A percentile compares a stretch with the other conserved stretches of the same genome.
These are phyloP conservation scores for Drosophila watanabei DNA, from an alignment of 1,140 invertebrate genomes.

Conservation along the genomic window DNA sequence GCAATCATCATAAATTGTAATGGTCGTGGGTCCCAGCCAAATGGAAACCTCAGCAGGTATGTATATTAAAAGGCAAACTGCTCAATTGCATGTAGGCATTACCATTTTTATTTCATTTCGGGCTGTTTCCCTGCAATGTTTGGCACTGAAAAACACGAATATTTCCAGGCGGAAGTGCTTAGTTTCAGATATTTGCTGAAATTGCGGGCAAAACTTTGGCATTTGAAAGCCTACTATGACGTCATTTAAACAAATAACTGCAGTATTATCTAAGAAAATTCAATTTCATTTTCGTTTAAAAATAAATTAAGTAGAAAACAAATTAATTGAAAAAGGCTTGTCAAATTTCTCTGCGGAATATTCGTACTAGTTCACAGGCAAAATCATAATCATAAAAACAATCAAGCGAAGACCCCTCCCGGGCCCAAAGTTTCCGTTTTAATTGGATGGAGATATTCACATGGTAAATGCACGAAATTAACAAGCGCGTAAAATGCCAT, in stretches of 20 bases:
- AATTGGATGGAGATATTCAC: conserved; percentile 47
- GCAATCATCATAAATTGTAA: conserved; percentile 83
- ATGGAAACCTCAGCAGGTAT: conserved; percentile 58
- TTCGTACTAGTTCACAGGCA: conserved; percentile 24
- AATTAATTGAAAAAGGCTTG: not conserved
- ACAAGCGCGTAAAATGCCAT: conserved; percentile 63
- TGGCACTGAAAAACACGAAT: conserved; percentile 48
- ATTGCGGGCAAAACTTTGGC: not conserved
- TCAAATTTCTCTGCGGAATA: conserved; percentile 19
- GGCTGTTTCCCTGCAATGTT: conserved; percentile 40
- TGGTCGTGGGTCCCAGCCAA: conserved; percentile 49
- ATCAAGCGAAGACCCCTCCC: not conserved
- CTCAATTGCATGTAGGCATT: conserved; percentile 47
- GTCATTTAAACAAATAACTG: not conserved
- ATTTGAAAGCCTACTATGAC: not conserved
- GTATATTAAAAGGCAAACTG: conserved; percentile 25
- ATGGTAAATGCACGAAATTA: conserved; percentile 51
- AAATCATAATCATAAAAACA: conserved; percentile 1
- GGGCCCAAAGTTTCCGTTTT: conserved; percentile 28
- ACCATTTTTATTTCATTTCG: conserved; percentile 53
- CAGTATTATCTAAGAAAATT: not conserved
- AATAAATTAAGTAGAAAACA: not conserved
- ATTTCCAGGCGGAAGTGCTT: conserved; percentile 35
- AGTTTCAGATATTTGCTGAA: conserved; percentile 11
- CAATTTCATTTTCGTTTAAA: not conserved